These are phyloP conservation scores for Zaprionus gabonicus DNA, from an alignment of 1,140 invertebrate species.

Conservation along the genomic window DNA sequence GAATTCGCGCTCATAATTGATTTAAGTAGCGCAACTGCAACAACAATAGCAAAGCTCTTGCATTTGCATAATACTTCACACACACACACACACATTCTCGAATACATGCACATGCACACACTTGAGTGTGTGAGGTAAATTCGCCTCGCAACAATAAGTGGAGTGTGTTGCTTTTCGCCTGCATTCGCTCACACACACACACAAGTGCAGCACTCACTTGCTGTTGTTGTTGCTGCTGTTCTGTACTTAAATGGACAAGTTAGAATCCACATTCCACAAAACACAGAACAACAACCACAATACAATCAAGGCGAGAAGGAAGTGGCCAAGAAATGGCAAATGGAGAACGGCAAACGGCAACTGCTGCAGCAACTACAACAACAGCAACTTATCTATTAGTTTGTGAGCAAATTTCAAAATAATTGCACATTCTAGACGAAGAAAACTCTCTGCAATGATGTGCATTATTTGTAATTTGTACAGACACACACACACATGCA, in stretches of 20 bases:
- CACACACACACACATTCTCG: constrained; percentile 9
- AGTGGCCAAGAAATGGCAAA: constrained; percentile 51
- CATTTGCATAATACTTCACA: constrained; percentile 75
- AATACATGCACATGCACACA: background rate
- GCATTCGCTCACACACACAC: constrained; percentile 4
- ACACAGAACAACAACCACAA: constrained; percentile 26
- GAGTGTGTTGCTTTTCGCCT: constrained; percentile 35
- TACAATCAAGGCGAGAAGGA: constrained; percentile 59
- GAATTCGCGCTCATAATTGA: constrained; percentile 75
- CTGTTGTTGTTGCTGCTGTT: constrained; percentile 14
- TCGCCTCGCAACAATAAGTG: constrained; percentile 41
- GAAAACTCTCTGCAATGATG: constrained; percentile 53
- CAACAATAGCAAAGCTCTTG: constrained; percentile 17
- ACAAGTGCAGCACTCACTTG: constrained; percentile 19
- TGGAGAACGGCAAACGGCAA: constrained; percentile 27
- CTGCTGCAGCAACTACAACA: constrained; percentile 29
- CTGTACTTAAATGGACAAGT: constrained; percentile 79
- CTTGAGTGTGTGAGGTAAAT: constrained; percentile 42
- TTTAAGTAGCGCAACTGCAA: constrained; percentile 66
- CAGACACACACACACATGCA: constrained; percentile 12
- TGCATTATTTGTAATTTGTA: constrained; percentile 59
- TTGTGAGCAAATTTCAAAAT: constrained; percentile 77
- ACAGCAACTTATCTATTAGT: constrained; percentile 69
- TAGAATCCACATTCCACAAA: constrained; percentile 78
- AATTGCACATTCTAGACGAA: constrained; percentile 63